phyloP scores from a whole-genome alignment of 2,113 vertebrate genomes.

The Corynorhinus townsendii region DNA sequence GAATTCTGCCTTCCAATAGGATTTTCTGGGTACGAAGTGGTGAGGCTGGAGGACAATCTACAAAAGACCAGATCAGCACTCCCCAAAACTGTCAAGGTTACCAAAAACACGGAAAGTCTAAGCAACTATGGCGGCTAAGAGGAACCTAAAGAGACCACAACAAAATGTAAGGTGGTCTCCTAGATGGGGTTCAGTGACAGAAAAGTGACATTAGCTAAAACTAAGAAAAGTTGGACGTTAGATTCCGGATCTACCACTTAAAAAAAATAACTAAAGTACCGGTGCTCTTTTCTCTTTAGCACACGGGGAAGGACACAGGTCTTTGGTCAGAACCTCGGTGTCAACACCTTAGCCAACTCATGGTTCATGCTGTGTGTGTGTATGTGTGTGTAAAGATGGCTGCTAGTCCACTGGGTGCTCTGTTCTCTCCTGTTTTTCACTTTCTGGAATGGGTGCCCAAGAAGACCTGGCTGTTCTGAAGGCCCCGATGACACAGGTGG shows the following conservation, averaged over 20 bases:
- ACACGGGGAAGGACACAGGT: rapidly evolving
- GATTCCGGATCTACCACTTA: background rate
- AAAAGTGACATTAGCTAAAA: background rate
- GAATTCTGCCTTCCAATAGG: background rate
- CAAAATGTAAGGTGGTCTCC: background rate
- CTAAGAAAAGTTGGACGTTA: background rate
- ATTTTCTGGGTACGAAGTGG: background rate
- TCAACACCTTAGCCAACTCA: background rate
- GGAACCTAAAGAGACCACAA: background rate
- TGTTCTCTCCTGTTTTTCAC: background rate
- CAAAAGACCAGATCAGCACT: background rate
- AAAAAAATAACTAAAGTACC: background rate
- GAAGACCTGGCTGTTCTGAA: background rate
- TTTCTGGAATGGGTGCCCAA: background rate
- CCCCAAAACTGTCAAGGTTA: background rate
- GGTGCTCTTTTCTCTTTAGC: background rate
- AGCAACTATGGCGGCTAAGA: background rate
- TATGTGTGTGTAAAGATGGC: background rate
- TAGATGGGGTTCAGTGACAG: background rate
- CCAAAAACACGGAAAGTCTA: background rate
- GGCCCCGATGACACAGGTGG: no score
- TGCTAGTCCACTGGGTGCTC: rapidly evolving
- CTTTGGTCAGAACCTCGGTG: background rate
- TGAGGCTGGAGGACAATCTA: background rate
- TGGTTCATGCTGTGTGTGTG: background rate